Evolutionary conservation across 2,888 invertebrate species (phyloP), one percentile per base, ranked within the genome.

Genomic region (Zaprionus bogoriensis): DNA sequence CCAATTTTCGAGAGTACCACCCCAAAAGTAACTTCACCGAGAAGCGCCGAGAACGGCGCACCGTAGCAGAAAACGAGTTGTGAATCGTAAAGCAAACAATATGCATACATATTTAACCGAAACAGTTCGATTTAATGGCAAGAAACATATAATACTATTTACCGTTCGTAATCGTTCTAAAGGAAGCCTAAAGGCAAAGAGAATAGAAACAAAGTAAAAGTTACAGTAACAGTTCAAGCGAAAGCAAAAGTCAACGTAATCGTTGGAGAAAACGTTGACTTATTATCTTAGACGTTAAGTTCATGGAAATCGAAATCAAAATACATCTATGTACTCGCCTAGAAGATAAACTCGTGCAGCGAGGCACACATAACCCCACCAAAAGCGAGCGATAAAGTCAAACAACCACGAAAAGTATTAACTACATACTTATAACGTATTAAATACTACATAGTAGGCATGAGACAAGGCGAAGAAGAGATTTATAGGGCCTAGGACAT

Each of bases 381-480:
- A 71, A 69, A 58, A 47, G 58, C 59, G 65, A 77, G 74, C 74
- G 65, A 77, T 68, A 68, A 74, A 71, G 74, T 60, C 53, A 68
- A 66, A 67, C 45, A 77, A 74, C 75, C 58, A 74, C 25, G 39
- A 68, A 67, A 65, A 74, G 69, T 64, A 74, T 74, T 67, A 72
- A 58, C 61, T 66, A 71, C 55, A 69, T 63, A 53, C 36, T 55
- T 53, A 58, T 20, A 20, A 28, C 38, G 22, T 41, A 41, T 6
- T 41, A 41, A 20, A 39, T 14, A 54, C 17, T 32, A 36, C 32
- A 36, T 17, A 36, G 32, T 36, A 36, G 32, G 32, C 14, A 17
- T 10, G 27, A 27, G 10, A 4, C 9, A 10, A 27, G 14, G 32
- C 14, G n/a, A 30, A 12, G 17, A 36, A 36, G 17, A 36, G 32